Conservation (phyloP, 2,888 invertebrate species). For the Ctena decussata region DNA sequence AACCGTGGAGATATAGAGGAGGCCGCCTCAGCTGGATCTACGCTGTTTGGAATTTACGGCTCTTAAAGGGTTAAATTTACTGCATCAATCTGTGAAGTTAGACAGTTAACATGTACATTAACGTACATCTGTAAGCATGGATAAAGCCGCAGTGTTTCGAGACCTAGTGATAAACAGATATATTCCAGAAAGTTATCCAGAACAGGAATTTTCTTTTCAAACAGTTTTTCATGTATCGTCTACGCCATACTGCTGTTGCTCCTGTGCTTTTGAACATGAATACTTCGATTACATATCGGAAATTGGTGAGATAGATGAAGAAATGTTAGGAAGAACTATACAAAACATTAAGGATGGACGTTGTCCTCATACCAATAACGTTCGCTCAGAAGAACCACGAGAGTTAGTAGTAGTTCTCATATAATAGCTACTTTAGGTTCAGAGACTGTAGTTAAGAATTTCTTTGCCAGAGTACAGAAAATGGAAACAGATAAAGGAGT, state of each 20-base stretch:
- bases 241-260: background rate
- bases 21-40: too few species aligned
- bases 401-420: background rate
- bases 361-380: background rate
- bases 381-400: background rate
- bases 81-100: too few species aligned
- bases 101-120: too few species aligned
- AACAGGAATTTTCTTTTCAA: background rate
- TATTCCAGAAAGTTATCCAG: background rate
- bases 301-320: background rate
- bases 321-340: background rate
- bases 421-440: background rate
- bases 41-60: too few species aligned
- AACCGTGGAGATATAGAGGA: too few species aligned
- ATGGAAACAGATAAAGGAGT: background rate
- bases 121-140: too few species aligned
- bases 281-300: background rate
- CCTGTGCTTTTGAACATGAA: background rate
- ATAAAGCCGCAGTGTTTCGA: background rate
- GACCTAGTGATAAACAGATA: background rate
- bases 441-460: background rate
- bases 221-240: background rate
- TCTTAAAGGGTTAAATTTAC: too few species aligned
- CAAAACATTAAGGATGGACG: background rate
- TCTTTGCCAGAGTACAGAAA: too few species aligned